Base-by-base conservation (phyloP, 2,888 invertebrate genomes). In the Liodrosophila aerea region DNA sequence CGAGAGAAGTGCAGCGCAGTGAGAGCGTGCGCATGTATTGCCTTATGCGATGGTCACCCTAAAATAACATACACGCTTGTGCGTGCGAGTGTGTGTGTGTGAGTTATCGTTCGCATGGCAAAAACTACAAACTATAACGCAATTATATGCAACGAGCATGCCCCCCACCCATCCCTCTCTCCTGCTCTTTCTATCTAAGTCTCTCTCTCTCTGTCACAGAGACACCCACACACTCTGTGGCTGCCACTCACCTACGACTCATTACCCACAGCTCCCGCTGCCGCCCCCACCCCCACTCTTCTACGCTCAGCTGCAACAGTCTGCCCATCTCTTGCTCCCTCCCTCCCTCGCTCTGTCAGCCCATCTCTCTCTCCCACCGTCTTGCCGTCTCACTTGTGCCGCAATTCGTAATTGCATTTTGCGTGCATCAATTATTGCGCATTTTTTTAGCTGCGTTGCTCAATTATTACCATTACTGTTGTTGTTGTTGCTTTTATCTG, bases 391-490 rank as follows among this genome's bases (percentile, higher is more conserved):
- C 71, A 54, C 70, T 70, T 45, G 51, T 67, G 43, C 62, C 63
- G 57, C 39, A 62, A 62, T 40, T 53, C 33, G 58, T 71, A 64
- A 77, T 84, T 77, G 69, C 70, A 73, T 73, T 83, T 81, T 81
- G 81, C 82, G 82, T 83, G 83, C 75, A 75, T 83, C 81, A 82
- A 83, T 83, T 83, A 80, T 74, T 82, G 82, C 81, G 68, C 78
- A 82, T 82, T 81, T 81, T n/a, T 65, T 72, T 70, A 74, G 78
- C 74, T 77, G 77, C 76, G 73, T 75, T 75, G 66, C 66, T 78
- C 62, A 59, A 66, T 68, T 74, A 58, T 46, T 61, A 16, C 51
- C 46, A 40, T 29, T 60, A 47, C 29, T 46, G 49, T 36, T 47
- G 30, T 43, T 40, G 36, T 31, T 63, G 39, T 37, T 64, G 46